A percentile compares a stretch with the other conserved stretches of the same genome.
Evolutionary conservation across 2,888 invertebrate species (phyloP).

Genomic region (Machimus rusticus): DNA sequence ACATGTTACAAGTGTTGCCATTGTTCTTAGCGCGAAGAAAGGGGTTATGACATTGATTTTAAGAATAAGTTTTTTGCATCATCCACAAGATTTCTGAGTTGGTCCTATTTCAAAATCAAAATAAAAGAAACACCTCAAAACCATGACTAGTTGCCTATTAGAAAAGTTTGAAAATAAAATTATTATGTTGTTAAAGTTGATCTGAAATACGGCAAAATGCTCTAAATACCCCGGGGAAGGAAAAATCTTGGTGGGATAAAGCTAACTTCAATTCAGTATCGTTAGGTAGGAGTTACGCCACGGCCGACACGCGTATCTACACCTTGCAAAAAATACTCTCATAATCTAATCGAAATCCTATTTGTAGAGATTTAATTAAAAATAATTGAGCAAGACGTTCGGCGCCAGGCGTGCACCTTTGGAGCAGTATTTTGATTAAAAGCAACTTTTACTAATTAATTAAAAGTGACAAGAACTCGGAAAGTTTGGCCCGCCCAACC

Average conservation of each 20-base stretch:
- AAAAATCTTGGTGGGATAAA: neutral
- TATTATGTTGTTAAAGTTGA: neutral
- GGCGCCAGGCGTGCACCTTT: neutral
- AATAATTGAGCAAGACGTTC: constrained; percentile 30
- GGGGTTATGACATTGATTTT: no score
- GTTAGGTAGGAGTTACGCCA: neutral
- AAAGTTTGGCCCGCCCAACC: constrained; percentile 5
- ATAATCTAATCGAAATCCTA: constrained; percentile 24
- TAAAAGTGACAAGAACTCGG: constrained; percentile 33
- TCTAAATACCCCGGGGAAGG: neutral
- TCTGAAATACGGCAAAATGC: neutral
- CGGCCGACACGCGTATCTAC: neutral
- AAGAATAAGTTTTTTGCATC: no score
- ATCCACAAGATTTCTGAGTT: no score
- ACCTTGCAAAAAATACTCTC: neutral
- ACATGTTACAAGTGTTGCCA: no score
- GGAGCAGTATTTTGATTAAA: constrained; percentile 31
- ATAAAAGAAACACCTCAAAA: no score
- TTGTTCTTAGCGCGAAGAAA: no score
- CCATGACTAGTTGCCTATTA: neutral
- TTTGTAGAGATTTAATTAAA: constrained; percentile 30
- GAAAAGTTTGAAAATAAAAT: neutral
- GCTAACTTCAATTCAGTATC: neutral
- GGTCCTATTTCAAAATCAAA: no score
- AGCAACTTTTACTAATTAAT: constrained; percentile 36